Evolutionary conservation across 2,797 vertebrate species (phyloP).

Genomic region (Salmo trutta): DNA sequence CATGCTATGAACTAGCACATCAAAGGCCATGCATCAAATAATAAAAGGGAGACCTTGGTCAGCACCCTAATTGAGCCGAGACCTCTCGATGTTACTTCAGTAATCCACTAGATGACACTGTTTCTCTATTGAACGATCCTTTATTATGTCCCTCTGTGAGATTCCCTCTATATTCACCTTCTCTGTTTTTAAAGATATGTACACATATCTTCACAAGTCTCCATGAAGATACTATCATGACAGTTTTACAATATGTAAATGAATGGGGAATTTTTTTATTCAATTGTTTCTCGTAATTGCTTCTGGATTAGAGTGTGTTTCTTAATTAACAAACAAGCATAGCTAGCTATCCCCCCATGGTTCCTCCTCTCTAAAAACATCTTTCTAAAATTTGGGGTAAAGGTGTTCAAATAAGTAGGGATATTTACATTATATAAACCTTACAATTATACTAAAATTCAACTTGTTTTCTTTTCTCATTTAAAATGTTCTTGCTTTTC

Average conservation of each 20-base stretch:
- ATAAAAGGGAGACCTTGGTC: neutral
- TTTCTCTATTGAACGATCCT: conserved; percentile 40
- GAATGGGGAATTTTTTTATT: neutral
- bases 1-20: neutral
- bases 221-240: neutral
- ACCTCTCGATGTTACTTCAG: conserved; percentile 34
- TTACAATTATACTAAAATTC: neutral
- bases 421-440: neutral
- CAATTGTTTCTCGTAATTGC: neutral
- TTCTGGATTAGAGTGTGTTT: neutral
- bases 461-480: neutral
- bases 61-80: neutral
- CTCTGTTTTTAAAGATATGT: neutral
- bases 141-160: no score
- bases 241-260: neutral
- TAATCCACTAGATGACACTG: conserved; percentile 70
- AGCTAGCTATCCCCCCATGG: neutral
- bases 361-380: neutral
- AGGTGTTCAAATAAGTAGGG: neutral
- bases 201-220: no score
- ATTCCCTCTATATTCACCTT: neutral
- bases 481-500: neutral
- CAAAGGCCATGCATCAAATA: neutral
- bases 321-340: conserved; percentile 1
- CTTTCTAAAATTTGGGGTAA: neutral